phyloP scores from a whole-genome alignment of 2,113 vertebrate genomes.

The Rattus norvegicus region GRCr8 NC_086021.1:30942001-30942500 shows the following conservation, averaged over 20 bases:
- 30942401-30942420: accelerated
- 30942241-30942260: too few relatives aligned
- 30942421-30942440: accelerated
- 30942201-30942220: too few relatives aligned
- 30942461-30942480: neutral
- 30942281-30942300: accelerated
- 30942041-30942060: neutral
- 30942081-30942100: neutral
- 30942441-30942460: neutral
- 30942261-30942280: neutral
- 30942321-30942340: too few relatives aligned
- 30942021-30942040: neutral
- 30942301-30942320: accelerated
- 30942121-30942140: neutral
- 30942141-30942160: neutral
- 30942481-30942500: accelerated
- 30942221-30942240: neutral
- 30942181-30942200: neutral
- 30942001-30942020: too few relatives aligned
- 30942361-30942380: neutral
- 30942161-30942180: neutral
- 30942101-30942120: neutral
- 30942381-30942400: accelerated
- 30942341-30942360: accelerated
- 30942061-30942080: neutral